These are phyloP conservation scores for Drosophila virilis DNA, from an alignment of 1,140 invertebrate genomes.

Conservation along the genomic window DNA sequence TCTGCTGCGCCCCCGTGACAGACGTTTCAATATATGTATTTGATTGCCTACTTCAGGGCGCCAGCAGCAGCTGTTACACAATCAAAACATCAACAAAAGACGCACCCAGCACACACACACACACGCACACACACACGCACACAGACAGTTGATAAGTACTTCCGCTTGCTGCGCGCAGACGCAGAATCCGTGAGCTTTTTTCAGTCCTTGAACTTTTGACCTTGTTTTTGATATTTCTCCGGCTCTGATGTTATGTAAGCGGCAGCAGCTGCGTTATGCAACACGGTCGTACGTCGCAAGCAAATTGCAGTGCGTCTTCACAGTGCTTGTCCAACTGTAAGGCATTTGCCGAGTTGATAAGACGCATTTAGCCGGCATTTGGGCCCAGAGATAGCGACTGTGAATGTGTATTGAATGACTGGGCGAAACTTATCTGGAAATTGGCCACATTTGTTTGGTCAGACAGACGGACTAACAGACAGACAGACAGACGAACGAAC, in stretches of 20 bases:
- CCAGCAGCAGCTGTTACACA: conserved; percentile 60
- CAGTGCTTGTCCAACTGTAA: conserved; percentile 52
- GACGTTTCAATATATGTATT: not conserved
- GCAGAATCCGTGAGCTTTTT: conserved; percentile 55
- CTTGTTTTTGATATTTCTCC: conserved; percentile 52
- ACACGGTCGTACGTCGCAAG: conserved; percentile 11
- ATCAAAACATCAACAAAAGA: conserved; percentile 61
- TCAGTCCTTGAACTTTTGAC: conserved; percentile 78
- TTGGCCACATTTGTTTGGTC: conserved; percentile 20
- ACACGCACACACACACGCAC: conserved; percentile 12
- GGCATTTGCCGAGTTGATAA: conserved; percentile 14
- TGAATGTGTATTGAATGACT: conserved; percentile 31
- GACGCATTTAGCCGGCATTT: conserved; percentile 17
- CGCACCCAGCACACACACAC: conserved; percentile 12
- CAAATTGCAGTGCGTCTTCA: conserved; percentile 3
- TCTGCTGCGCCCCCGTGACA: too few species aligned
- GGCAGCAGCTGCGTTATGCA: conserved; percentile 60
- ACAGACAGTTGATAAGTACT: conserved; percentile 26
- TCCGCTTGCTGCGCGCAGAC: conserved; percentile 52
- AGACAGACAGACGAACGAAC: conserved; percentile 6
- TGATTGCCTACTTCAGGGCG: conserved; percentile 53
- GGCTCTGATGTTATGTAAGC: conserved; percentile 55
- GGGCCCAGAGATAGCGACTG: conserved; percentile 39
- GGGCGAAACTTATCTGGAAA: conserved; percentile 49
- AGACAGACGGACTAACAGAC: conserved; percentile 4